Evolutionary conservation across 2,113 vertebrate genomes (phyloP).

Genomic region (Rhinolophus sinicus): DNA sequence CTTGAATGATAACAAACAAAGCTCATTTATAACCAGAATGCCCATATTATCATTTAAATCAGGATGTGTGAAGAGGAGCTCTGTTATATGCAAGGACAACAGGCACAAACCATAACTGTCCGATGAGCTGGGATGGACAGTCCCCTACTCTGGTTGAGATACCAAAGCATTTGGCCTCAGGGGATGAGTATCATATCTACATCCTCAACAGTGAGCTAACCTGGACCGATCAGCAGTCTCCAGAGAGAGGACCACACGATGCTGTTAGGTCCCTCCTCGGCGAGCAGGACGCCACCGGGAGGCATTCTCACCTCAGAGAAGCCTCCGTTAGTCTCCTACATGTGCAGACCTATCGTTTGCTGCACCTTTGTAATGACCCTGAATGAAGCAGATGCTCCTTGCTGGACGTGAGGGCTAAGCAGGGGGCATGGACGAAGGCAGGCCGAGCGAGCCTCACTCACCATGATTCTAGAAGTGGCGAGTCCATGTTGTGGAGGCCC

Average conservation of each 20-base stretch:
- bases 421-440: neutral
- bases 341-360: neutral
- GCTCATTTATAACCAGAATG: neutral
- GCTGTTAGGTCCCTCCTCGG: too few relatives aligned
- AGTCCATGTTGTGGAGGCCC: neutral
- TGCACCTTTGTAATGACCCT: neutral
- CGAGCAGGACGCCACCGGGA: neutral
- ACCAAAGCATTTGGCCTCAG: neutral
- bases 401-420: accelerated
- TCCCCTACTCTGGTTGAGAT: neutral
- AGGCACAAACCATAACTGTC: neutral
- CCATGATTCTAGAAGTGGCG: neutral
- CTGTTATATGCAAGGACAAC: neutral
- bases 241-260: neutral
- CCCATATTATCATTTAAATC: neutral
- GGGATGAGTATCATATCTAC: neutral
- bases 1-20: neutral
- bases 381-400: neutral
- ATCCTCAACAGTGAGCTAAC: neutral
- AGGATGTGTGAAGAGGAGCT: neutral
- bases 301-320: neutral
- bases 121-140: neutral
- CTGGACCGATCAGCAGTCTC: neutral
- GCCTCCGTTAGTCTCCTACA: accelerated
- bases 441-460: neutral